A percentile compares a stretch with the other conserved stretches of the same genome.
phyloP scores from a whole-genome alignment of 1,140 invertebrate genomes.

The Liolophura sinensis region DNA sequence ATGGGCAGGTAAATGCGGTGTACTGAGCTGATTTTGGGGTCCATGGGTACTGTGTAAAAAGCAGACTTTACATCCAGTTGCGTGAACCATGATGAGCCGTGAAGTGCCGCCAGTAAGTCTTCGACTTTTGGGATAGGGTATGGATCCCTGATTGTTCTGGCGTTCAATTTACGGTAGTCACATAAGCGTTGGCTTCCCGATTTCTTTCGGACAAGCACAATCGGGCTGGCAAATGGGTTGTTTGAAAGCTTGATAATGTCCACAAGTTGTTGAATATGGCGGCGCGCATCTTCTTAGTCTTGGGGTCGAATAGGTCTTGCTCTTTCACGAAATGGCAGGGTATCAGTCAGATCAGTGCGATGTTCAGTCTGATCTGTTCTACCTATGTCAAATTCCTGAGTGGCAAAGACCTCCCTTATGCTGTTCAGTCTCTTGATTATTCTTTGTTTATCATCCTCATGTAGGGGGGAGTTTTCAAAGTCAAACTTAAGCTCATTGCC shows the following conservation, averaged over 20 bases:
- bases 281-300: slow-evolving; percentile 6
- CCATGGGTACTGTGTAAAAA: slow-evolving; percentile 59
- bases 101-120: slow-evolving; percentile 51
- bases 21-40: slow-evolving; percentile 21
- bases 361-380: background rate
- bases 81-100: slow-evolving; percentile 51
- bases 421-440: too few relatives aligned
- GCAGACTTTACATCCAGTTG: slow-evolving; percentile 60
- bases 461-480: too few relatives aligned
- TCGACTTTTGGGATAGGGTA: slow-evolving; percentile 63
- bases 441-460: too few relatives aligned
- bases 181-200: slow-evolving; percentile 56
- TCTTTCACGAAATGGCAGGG: background rate
- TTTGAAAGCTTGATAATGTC: slow-evolving; percentile 29
- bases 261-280: slow-evolving; percentile 19
- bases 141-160: slow-evolving; percentile 51
- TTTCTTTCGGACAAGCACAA: slow-evolving; percentile 61
- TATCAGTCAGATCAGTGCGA: slow-evolving; percentile 1
- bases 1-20: slow-evolving; percentile 23
- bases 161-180: slow-evolving; percentile 60
- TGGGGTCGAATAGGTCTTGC: background rate
- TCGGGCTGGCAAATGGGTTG: slow-evolving; percentile 33
- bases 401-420: background rate
- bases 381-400: slow-evolving; percentile 7
- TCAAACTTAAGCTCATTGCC: too few relatives aligned